Percentiles rank a stretch among this genome's conserved stretches.
phyloP scores from a whole-genome alignment of 2,797 vertebrate species.

The Micromesistius poutassou region DNA sequence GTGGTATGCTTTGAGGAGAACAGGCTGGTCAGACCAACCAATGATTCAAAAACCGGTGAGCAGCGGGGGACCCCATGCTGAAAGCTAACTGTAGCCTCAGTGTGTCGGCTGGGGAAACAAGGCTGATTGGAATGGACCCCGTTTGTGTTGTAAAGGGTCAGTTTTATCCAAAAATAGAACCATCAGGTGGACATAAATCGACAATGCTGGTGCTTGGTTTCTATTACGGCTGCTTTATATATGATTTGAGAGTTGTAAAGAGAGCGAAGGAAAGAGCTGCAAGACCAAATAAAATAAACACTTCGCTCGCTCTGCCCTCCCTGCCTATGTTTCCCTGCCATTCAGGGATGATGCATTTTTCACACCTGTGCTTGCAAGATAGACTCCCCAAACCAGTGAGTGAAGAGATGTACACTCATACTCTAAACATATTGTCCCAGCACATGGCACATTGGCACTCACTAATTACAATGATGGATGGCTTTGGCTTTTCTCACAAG shows the following conservation, averaged over 20 bases:
- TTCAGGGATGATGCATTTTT: background rate
- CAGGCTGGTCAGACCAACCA: too few relatives aligned
- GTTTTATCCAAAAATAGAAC: background rate
- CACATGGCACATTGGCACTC: background rate
- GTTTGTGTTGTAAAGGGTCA: background rate
- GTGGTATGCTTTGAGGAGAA: background rate
- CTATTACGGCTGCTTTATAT: too few relatives aligned
- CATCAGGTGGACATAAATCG: background rate
- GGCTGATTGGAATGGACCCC: background rate
- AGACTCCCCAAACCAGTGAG: background rate
- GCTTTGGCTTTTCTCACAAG: too few relatives aligned
- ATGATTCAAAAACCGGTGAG: too few relatives aligned
- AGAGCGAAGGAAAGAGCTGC: too few relatives aligned
- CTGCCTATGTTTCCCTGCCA: background rate
- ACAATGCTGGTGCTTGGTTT: background rate
- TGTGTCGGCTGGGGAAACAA: background rate
- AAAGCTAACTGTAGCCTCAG: background rate
- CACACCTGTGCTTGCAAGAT: background rate
- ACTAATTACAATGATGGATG: background rate
- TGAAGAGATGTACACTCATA: background rate
- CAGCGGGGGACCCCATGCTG: too few relatives aligned
- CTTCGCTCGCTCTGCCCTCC: too few relatives aligned
- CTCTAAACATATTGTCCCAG: background rate
- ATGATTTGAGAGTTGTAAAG: background rate
- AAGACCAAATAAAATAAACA: too few relatives aligned